A percentile compares a stretch with the other conserved stretches of the same genome.
Evolutionary conservation across 1,140 invertebrate genomes (phyloP).

Genomic region (Nylanderia fulva): DNA sequence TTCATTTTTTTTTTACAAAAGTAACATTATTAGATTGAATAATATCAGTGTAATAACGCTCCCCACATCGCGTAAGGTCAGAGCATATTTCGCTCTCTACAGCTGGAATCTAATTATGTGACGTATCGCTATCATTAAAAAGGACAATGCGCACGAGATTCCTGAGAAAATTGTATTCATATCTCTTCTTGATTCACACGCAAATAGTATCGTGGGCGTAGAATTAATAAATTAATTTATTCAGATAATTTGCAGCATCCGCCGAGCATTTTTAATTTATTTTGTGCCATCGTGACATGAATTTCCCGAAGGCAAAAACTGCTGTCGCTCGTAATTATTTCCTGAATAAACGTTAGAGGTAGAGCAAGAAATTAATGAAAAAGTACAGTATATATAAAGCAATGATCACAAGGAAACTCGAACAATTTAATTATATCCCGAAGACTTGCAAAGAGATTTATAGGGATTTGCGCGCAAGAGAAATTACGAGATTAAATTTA

Average conservation of each 20-base stretch:
- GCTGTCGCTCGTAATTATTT: neutral
- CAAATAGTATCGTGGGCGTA: neutral
- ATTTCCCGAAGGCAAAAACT: constrained; percentile 1
- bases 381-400: neutral
- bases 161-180: constrained; percentile 16
- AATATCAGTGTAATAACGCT: neutral
- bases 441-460: neutral
- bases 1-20: no score
- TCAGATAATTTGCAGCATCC: constrained; percentile 5
- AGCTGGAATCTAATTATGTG: constrained; percentile 26
- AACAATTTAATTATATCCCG: neutral
- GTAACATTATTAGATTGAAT: constrained; percentile 3
- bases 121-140: constrained; percentile 39
- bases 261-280: constrained; percentile 3
- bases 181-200: constrained; percentile 19
- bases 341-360: neutral
- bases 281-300: neutral
- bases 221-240: constrained; percentile 41
- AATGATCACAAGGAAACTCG: neutral
- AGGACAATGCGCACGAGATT: constrained; percentile 35
- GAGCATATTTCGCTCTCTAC: neutral
- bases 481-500: neutral
- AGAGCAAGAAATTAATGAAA: neutral
- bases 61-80: neutral
- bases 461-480: neutral